Conservation (phyloP, 2,113 vertebrate genomes). For the Alouatta palliata region DNA sequence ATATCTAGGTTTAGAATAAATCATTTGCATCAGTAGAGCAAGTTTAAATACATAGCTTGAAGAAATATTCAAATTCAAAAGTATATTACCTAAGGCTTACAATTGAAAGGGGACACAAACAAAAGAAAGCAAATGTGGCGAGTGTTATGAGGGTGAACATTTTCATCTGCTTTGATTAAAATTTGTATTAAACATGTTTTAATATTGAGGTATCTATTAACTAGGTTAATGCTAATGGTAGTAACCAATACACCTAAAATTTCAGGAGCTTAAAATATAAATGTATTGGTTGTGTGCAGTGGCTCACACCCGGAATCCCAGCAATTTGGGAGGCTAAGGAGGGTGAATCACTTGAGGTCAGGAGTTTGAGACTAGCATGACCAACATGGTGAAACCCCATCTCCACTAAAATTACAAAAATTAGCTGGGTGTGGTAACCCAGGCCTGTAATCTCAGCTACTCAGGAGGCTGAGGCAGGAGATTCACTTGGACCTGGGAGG, state of each 20-base stretch:
- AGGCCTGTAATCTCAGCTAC: too few species aligned
- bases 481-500: too few species aligned
- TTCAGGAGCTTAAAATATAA: not conserved
- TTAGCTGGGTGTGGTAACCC: too few species aligned
- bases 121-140: not conserved
- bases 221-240: not conserved
- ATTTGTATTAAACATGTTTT: not conserved
- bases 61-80: conserved; percentile 47
- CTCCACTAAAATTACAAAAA: too few species aligned
- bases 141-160: not conserved
- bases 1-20: not conserved
- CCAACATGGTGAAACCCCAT: too few species aligned
- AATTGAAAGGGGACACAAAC: not conserved
- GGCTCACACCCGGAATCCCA: too few species aligned
- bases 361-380: too few species aligned
- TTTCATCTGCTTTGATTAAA: not conserved
- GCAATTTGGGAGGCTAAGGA: too few species aligned
- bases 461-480: too few species aligned
- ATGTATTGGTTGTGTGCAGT: not conserved
- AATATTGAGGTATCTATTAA: not conserved
- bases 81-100: not conserved
- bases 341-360: too few species aligned
- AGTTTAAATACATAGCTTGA: conserved; percentile 22
- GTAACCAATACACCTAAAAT: not conserved
- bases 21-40: not conserved